Conservation (phyloP, 2,888 invertebrate genomes). For the Proisotoma minuta region DNA sequence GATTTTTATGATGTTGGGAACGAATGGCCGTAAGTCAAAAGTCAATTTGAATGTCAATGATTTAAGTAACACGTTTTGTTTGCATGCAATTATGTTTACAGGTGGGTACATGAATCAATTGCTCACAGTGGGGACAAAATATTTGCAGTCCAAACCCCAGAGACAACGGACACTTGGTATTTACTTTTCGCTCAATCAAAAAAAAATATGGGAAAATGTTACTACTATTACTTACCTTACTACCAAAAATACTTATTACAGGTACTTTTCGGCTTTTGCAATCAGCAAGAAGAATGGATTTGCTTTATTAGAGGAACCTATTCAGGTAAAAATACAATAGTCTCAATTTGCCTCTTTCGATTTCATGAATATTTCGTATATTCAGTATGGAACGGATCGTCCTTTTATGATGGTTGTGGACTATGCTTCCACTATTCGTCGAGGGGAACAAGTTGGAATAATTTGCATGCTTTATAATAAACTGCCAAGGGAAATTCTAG, state of each 20-base stretch:
- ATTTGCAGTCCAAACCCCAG: slow-evolving; percentile 50
- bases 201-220: too few species aligned
- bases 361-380: too few species aligned
- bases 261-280: slow-evolving; percentile 56
- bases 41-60: too few species aligned
- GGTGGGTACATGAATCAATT: slow-evolving; percentile 51
- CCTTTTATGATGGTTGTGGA: slow-evolving; percentile 57
- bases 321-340: slow-evolving; percentile 50
- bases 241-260: too few species aligned
- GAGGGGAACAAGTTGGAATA: slow-evolving; percentile 55
- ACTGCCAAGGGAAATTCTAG: slow-evolving; percentile 49
- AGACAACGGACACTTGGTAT: slow-evolving; percentile 54
- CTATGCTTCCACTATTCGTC: slow-evolving; percentile 52
- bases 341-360: too few species aligned
- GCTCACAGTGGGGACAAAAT: slow-evolving; percentile 52
- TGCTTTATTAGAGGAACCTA: slow-evolving; percentile 53
- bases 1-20: slow-evolving; percentile 52
- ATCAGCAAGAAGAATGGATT: slow-evolving; percentile 55
- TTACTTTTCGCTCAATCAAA: too few species aligned
- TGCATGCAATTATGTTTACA: too few species aligned
- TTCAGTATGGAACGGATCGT: slow-evolving; percentile 52
- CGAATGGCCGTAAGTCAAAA: slow-evolving; percentile 52
- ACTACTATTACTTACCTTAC: too few species aligned
- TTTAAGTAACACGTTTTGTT: too few species aligned
- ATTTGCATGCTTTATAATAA: slow-evolving; percentile 50